Evolutionary conservation across 1,140 invertebrate species (phyloP).

Genomic region (fruit fly (Drosophila melanogaster)): DNA sequence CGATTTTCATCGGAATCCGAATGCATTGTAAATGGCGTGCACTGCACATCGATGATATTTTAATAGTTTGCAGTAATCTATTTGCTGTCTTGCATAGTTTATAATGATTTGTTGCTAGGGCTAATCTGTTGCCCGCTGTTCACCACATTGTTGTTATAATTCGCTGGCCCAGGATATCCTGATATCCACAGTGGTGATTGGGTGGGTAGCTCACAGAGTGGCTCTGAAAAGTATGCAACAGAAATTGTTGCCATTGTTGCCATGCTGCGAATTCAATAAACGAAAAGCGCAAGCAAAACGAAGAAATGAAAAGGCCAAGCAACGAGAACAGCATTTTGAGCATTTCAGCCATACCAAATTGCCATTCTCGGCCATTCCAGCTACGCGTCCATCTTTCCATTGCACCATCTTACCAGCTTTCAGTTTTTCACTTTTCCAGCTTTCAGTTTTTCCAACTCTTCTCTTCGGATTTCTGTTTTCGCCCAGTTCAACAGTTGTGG

Average conservation of each 20-base stretch:
- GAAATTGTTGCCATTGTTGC: constrained; percentile 53
- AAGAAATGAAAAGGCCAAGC: constrained; percentile 38
- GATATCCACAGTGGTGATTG: too few relatives aligned
- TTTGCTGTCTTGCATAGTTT: constrained; percentile 17
- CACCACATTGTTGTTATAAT: constrained; percentile 23
- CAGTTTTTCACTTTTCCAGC: background rate
- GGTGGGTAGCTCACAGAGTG: background rate
- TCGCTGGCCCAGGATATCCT: constrained; percentile 2
- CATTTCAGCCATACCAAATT: constrained; percentile 53
- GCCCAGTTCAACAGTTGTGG: constrained; percentile 3
- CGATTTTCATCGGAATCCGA: background rate
- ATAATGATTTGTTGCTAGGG: constrained; percentile 9
- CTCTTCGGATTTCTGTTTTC: background rate
- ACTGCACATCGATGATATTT: constrained; percentile 19
- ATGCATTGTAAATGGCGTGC: background rate
- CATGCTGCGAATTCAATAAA: constrained; percentile 62
- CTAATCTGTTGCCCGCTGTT: constrained; percentile 1
- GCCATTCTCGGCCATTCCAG: constrained; percentile 24
- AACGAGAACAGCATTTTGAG: constrained; percentile 47
- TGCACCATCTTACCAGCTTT: constrained; percentile 1
- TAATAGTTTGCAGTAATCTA: constrained; percentile 17
- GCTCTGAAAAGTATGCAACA: constrained; percentile 40
- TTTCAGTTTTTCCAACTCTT: background rate
- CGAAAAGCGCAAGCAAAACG: constrained; percentile 21
- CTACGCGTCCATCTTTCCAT: constrained; percentile 1